phyloP scores from a whole-genome alignment of 2,797 vertebrate genomes.

The Halcyon badia region DNA sequence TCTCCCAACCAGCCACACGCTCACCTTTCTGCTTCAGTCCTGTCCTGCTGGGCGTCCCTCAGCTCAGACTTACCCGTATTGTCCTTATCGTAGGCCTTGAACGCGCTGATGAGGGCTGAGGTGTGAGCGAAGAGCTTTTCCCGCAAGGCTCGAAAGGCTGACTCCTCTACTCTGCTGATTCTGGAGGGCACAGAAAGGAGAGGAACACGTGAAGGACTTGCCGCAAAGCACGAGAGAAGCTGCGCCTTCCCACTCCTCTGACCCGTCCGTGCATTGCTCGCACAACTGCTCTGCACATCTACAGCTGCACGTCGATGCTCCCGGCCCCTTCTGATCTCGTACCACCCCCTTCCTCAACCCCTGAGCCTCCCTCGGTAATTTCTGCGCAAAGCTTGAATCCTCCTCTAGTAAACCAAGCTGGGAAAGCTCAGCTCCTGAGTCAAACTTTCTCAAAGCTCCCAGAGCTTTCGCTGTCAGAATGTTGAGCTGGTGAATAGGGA shows the following conservation, averaged over 20 bases:
- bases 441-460: neutral
- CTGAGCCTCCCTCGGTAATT: neutral
- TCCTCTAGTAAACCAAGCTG: neutral
- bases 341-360: neutral
- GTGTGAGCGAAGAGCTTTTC: slow-evolving; percentile 91
- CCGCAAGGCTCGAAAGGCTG: slow-evolving; percentile 89
- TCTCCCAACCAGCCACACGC: neutral
- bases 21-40: neutral
- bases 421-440: neutral
- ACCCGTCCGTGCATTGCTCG: neutral
- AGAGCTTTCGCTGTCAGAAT: neutral
- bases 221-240: neutral
- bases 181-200: slow-evolving; percentile 68
- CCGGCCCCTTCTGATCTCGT: neutral
- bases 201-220: neutral
- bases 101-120: slow-evolving; percentile 87
- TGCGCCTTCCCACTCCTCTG: neutral
- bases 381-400: neutral
- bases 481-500: neutral
- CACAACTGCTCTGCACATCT: neutral
- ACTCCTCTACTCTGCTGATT: slow-evolving; percentile 90
- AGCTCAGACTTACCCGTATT: slow-evolving; percentile 81
- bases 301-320: neutral
- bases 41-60: fast-evolving
- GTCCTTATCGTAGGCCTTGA: slow-evolving; percentile 83